Evolutionary conservation across 1,140 invertebrate species (phyloP).

Genomic region (Drosophila lini): DNA sequence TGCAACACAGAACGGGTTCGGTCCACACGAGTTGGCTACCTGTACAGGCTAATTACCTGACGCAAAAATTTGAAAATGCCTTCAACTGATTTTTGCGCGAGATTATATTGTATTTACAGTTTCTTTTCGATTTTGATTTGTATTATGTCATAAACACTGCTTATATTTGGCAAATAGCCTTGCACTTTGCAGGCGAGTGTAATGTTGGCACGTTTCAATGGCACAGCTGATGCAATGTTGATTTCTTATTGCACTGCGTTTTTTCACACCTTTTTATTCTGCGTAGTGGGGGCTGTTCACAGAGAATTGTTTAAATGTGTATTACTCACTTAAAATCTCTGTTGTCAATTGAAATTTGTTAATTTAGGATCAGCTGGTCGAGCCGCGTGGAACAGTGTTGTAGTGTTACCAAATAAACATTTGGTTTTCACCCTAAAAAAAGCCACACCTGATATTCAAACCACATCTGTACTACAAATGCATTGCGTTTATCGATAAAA

Average conservation of each 20-base stretch:
- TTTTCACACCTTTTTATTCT: background rate
- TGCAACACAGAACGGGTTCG: constrained; percentile 61
- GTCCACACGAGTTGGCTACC: background rate
- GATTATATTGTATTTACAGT: background rate
- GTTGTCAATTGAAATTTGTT: background rate
- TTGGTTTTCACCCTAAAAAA: background rate
- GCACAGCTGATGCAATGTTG: constrained; percentile 30
- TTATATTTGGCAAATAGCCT: background rate
- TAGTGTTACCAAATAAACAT: background rate
- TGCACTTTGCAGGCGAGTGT: constrained; percentile 30
- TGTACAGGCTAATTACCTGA: background rate
- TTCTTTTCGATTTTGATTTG: background rate
- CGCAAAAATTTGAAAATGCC: background rate
- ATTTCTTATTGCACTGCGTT: background rate
- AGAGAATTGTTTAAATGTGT: background rate
- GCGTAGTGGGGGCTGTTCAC: background rate
- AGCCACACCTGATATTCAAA: too few species aligned
- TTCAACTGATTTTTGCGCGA: background rate
- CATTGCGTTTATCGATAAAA: background rate
- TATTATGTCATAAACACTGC: constrained; percentile 12
- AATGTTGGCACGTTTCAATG: constrained; percentile 17
- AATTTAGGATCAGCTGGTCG: background rate
- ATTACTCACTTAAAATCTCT: constrained; percentile 8
- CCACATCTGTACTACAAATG: too few species aligned
- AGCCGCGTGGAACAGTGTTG: too few species aligned